phyloP scores from a whole-genome alignment of 2,888 invertebrate genomes.

The Tanaodytes sp. region DNA sequence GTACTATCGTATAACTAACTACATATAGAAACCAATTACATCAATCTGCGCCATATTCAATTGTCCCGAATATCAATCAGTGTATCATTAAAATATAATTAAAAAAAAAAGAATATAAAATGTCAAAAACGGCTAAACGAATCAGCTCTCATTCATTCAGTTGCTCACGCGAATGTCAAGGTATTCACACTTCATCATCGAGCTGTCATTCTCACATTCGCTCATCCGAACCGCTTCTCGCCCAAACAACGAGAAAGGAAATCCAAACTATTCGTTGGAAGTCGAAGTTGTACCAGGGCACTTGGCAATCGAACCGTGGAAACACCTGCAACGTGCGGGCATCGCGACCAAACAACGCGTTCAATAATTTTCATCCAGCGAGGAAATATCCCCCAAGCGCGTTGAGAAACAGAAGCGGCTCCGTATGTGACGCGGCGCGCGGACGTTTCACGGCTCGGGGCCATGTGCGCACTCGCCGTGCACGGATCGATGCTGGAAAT shows the following conservation, averaged over 20 bases:
- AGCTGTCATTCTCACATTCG: not conserved
- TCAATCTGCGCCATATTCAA: no score
- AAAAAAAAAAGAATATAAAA: no score
- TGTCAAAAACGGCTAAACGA: no score
- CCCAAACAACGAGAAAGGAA: no score
- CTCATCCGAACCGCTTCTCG: not conserved
- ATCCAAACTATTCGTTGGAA: no score
- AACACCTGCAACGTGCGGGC: conserved; percentile 14
- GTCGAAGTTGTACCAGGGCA: not conserved
- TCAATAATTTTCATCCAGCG: no score
- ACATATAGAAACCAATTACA: no score
- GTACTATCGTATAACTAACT: no score
- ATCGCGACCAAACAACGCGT: conserved; percentile 11
- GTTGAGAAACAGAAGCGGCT: conserved; percentile 31
- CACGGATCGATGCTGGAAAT: conserved; percentile 72
- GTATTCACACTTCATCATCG: not conserved
- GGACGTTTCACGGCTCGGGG: conserved; percentile 36
- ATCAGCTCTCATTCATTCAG: no score
- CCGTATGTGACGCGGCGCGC: conserved; percentile 38
- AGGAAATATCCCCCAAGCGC: conserved; percentile 19
- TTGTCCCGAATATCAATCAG: no score
- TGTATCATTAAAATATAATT: no score
- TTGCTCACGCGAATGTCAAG: no score
- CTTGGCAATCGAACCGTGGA: not conserved
- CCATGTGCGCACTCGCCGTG: conserved; percentile 64